Conservation (phyloP, 2,113 vertebrate species). For the Sterrhoptilus dennistouni region DNA sequence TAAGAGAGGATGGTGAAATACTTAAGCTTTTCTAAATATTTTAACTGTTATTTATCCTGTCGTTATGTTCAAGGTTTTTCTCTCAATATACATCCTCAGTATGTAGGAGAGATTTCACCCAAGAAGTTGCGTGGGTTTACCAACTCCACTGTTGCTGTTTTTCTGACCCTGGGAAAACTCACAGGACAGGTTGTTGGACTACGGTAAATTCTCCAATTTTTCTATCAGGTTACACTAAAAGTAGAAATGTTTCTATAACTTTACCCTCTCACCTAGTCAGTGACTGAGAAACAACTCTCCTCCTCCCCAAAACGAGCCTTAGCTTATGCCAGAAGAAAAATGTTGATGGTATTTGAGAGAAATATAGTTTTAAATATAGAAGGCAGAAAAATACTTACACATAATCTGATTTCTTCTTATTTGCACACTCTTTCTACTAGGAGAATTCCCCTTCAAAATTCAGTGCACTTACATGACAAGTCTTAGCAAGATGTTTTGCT, state of each 20-base stretch:
- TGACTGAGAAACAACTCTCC: not conserved
- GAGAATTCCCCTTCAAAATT: not conserved
- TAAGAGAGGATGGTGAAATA: not conserved
- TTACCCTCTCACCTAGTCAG: not conserved
- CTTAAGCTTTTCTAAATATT: not conserved
- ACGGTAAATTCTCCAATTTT: conserved; percentile 62
- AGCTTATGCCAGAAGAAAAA: not conserved
- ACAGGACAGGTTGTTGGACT: conserved; percentile 78
- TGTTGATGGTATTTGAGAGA: not conserved
- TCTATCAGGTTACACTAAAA: not conserved
- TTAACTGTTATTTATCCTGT: not conserved
- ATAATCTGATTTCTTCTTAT: not conserved
- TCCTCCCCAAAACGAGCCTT: not conserved
- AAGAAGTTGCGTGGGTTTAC: conserved; percentile 79
- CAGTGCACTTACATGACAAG: not conserved
- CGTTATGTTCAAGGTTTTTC: conserved; percentile 68
- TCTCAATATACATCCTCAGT: conserved; percentile 78
- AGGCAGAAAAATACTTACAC: not conserved
- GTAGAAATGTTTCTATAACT: not conserved
- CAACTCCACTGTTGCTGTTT: conserved; percentile 72
- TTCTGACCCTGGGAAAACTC: conserved; percentile 79
- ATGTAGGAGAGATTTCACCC: conserved; percentile 80
- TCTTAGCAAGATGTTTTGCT: not conserved
- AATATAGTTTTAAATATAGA: not conserved
- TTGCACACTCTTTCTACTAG: not conserved